Conservation (phyloP, 2,888 invertebrate species). For the Drosophila heteroneura region DNA sequence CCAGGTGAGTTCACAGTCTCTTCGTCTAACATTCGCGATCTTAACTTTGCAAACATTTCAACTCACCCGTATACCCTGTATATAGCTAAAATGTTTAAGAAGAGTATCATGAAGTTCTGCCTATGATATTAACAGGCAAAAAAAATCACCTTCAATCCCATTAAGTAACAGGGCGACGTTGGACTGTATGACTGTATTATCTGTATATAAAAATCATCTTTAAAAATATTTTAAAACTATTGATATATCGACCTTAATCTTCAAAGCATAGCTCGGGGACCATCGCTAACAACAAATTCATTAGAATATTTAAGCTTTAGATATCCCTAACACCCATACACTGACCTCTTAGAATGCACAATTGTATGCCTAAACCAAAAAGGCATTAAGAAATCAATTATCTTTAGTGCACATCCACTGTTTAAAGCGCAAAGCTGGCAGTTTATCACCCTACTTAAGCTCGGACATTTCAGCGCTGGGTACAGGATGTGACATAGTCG, state of each 20-base stretch:
- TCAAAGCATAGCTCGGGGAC: background rate
- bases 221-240: background rate
- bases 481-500: slow-evolving; percentile 4
- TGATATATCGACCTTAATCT: background rate
- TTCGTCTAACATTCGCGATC: slow-evolving; percentile 45
- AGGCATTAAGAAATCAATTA: background rate
- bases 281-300: background rate
- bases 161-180: background rate
- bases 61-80: slow-evolving; percentile 1
- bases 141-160: too few relatives aligned
- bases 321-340: background rate
- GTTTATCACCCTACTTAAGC: background rate
- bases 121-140: background rate
- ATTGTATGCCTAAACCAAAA: background rate
- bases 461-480: background rate
- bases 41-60: slow-evolving; percentile 34
- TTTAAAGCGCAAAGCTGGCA: background rate
- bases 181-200: background rate
- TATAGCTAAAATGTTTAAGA: background rate
- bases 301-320: background rate
- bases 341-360: background rate
- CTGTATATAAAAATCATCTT: background rate
- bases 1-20: slow-evolving; percentile 86
- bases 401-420: background rate
- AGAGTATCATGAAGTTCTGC: background rate